These are phyloP conservation scores for Corydoras sp. DNA, from an alignment of 2,113 vertebrate genomes.

Conservation along the genomic window DNA sequence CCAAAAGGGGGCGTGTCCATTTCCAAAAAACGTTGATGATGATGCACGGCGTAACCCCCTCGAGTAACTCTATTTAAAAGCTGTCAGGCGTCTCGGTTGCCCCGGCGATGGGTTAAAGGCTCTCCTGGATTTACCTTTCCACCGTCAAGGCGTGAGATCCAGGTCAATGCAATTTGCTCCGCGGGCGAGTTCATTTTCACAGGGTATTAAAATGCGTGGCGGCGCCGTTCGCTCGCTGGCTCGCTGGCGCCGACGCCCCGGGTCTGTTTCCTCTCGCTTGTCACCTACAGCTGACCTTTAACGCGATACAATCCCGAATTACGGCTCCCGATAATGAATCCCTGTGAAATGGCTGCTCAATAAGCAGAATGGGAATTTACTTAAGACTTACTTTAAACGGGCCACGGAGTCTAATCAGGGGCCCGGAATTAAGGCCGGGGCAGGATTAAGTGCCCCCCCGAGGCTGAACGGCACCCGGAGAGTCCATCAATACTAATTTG, in stretches of 20 bases:
- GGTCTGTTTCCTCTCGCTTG: constrained; percentile 48
- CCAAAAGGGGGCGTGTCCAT: too few species aligned
- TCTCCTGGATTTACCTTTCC: constrained; percentile 41
- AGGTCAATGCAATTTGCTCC: constrained; percentile 56
- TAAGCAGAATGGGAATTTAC: constrained; percentile 48
- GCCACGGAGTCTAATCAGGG: constrained; percentile 40
- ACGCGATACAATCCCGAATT: constrained; percentile 56
- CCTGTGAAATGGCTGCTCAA: constrained; percentile 50
- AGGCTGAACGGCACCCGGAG: constrained; percentile 29
- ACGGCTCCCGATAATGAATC: constrained; percentile 57
- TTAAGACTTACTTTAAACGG: constrained; percentile 45
- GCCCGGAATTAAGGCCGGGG: constrained; percentile 47
- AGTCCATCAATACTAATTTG: constrained; percentile 39
- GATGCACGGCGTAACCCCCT: too few species aligned
- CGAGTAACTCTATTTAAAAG: too few species aligned
- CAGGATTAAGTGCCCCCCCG: constrained; percentile 24
- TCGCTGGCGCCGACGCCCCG: constrained; percentile 42
- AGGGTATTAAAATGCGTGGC: constrained; percentile 47
- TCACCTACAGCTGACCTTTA: constrained; percentile 56
- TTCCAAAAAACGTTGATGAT: too few species aligned
- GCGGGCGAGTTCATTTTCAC: constrained; percentile 51
- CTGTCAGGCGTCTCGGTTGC: constrained; percentile 13
- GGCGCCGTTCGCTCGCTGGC: constrained; percentile 20
- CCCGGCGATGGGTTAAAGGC: constrained; percentile 44
- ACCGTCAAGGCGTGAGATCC: constrained; percentile 43